These are phyloP conservation scores for Enteromius unitaeniatus DNA, from an alignment of 2,797 vertebrate genomes.

Conservation along the genomic window DNA sequence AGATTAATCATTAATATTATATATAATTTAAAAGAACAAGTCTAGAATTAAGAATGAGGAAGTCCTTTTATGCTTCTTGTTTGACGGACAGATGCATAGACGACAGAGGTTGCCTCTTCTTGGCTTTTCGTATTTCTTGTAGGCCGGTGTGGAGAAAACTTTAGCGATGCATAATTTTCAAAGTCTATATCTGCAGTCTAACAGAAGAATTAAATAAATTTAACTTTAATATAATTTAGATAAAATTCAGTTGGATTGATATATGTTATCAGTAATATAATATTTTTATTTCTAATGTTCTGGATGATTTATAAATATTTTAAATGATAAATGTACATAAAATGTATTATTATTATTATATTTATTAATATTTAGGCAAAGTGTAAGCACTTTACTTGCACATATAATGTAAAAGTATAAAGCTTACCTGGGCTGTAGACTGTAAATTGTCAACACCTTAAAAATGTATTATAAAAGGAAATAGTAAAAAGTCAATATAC, in stretches of 20 bases:
- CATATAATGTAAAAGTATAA: not conserved
- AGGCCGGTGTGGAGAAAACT: not conserved
- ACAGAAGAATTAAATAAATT: not conserved
- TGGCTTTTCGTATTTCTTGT: not conserved
- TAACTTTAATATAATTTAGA: too few species aligned
- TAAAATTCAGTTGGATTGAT: too few species aligned
- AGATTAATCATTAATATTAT: not conserved
- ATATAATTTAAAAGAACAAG: not conserved
- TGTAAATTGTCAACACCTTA: not conserved
- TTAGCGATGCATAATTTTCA: conserved; percentile 12
- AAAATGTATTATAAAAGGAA: not conserved
- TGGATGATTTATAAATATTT: too few species aligned
- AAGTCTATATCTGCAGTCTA: not conserved
- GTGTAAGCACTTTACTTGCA: too few species aligned
- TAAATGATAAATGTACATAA: not conserved
- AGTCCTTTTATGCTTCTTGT: not conserved
- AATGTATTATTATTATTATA: too few species aligned
- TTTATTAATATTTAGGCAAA: not conserved
- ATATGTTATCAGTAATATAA: too few species aligned
- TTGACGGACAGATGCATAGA: conserved; percentile 4
- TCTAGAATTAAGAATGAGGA: not conserved
- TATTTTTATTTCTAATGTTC: not conserved
- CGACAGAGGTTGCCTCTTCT: not conserved
- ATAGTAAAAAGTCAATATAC: not conserved
- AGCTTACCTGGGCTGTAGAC: conserved; percentile 1